phyloP scores from a whole-genome alignment of 2,113 vertebrate genomes.

The Fregetta grallaria region DNA sequence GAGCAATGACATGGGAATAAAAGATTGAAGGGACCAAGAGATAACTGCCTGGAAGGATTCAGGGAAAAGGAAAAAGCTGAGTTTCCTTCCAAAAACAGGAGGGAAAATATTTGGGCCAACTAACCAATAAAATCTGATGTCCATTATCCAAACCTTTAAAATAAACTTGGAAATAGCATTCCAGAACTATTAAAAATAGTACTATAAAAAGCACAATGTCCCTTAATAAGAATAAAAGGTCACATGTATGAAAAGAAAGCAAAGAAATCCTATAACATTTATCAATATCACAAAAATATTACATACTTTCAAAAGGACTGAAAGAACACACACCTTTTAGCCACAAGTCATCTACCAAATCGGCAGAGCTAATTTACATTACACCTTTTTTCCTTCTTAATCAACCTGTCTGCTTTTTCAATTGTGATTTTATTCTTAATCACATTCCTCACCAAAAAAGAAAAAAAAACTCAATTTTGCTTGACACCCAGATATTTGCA shows the following conservation, averaged over 20 bases:
- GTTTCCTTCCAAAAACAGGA: background rate
- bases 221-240: background rate
- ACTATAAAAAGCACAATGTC: background rate
- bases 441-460: background rate
- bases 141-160: background rate
- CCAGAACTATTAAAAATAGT: background rate
- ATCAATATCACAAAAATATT: background rate
- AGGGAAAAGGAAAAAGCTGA: background rate
- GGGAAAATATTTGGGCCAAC: background rate
- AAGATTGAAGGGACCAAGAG: background rate
- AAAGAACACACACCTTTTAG: background rate
- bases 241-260: background rate
- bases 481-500: constrained; percentile 25
- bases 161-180: background rate
- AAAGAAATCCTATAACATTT: background rate
- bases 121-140: background rate
- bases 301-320: background rate
- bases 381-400: background rate
- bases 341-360: background rate
- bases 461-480: background rate
- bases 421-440: background rate
- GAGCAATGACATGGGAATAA: background rate
- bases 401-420: background rate
- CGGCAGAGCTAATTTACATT: background rate
- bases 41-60: background rate